Conservation (phyloP, 2,113 vertebrate genomes). For the Gallinago paraguaiae region DNA sequence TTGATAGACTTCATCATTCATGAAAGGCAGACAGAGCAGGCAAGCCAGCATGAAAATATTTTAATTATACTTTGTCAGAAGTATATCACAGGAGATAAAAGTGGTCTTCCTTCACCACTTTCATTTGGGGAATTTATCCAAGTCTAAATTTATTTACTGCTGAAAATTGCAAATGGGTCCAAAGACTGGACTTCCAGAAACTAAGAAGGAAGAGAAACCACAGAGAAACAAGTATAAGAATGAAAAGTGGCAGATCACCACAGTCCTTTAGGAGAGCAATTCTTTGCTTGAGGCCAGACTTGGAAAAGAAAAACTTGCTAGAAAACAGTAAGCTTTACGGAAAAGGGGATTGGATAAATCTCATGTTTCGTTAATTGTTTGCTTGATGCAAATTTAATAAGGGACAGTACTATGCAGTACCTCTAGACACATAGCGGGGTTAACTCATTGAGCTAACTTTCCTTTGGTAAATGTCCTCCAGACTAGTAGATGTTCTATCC, state of each 20-base stretch:
- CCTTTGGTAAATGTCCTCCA: not conserved
- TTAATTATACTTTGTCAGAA: constrained; percentile 53
- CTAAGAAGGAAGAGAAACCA: not conserved
- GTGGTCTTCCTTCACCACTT: not conserved
- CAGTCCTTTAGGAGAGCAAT: not conserved
- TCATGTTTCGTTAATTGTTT: not conserved
- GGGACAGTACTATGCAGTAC: not conserved
- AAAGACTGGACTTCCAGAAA: not conserved
- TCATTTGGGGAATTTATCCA: not conserved
- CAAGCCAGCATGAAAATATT: constrained; percentile 49
- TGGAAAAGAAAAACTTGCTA: not conserved
- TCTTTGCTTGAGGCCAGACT: not conserved
- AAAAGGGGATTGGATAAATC: not conserved
- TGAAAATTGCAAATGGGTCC: not conserved
- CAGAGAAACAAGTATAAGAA: not conserved
- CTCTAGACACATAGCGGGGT: not conserved
- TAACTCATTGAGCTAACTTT: not conserved
- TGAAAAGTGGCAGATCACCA: not conserved
- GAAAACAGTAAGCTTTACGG: not conserved
- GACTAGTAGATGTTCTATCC: not conserved
- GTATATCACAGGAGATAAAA: not conserved
- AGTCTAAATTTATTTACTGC: not conserved
- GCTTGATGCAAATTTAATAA: not conserved
- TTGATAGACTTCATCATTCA: not conserved
- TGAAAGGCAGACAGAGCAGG: not conserved